Base-by-base conservation (phyloP, 1,140 invertebrate species). In the Ericerus pela region DNA sequence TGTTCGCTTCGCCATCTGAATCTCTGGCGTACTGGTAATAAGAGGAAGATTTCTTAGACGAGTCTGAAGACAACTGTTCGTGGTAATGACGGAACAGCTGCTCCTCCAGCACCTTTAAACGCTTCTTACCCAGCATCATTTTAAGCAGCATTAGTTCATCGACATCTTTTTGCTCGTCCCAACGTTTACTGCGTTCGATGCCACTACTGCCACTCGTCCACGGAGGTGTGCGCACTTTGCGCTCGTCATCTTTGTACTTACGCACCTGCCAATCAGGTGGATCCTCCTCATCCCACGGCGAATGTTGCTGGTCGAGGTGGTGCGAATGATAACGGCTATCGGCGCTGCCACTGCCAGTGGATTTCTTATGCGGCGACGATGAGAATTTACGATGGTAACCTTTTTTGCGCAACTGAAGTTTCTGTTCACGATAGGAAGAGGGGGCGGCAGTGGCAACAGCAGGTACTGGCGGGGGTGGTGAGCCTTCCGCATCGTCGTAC, bases 271-370 rank as follows among this genome's bases (percentile, higher is more conserved):
- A 52, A 28, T 43, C 43, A 16, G 38, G 29, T 37, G 59, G 61
- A 26, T 61, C 61, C n/a, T 80, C 79, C 60, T 81, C 79, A 55
- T 82, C 79, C 79, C 80, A 82, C 5, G 80, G 79, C 41, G 80
- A 82, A 28, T 51, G 43, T 54, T 59, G 29, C n/a, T n/a, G n/a
- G n/a, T n/a, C n/a, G n/a, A n/a, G n/a, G n/a, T n/a, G n/a, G n/a
- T n/a, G n/a, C n/a, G n/a, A n/a, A n/a, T n/a, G n/a, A n/a, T n/a
- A n/a, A n/a, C n/a, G n/a, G n/a, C n/a, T n/a, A n/a, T n/a, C n/a
- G n/a, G n/a, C n/a, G n/a, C n/a, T n/a, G n/a, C n/a, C n/a, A n/a
- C n/a, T n/a, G n/a, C n/a, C 41, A 5, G 22, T 24, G 10, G 41
- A 47, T 30, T 51, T 31, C 16, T 11, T 47, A 14, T 51, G 27